Evolutionary conservation across 2,797 vertebrate genomes (phyloP), one percentile per base, ranked within the genome.

Genomic region (Denticeps clupeoides): DNA sequence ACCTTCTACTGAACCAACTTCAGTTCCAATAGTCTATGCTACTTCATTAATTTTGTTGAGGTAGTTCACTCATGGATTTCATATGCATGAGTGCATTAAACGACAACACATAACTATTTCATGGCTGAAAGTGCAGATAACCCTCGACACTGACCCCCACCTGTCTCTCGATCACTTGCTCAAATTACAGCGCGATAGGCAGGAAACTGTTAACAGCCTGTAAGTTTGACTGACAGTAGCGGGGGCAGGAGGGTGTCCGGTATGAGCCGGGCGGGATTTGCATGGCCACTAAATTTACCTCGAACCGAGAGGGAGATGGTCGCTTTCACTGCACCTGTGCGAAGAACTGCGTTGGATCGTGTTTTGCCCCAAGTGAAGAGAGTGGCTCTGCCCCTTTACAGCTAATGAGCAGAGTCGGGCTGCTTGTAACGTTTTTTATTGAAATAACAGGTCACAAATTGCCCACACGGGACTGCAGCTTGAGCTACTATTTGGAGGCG

Each of bases 201-300:
- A 58, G 74, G 67, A 83, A 80, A 72, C 75, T 49, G 67, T 69
- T 75, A 74, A 81, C 75, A 78, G 74, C 40, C 65, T 51, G 40
- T 59, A 68, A 76, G 48, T 55, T 25, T 74, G 79, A 83, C 54
- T 74, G 78, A 71, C 76, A 72, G 71, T 32, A 6, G 55, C 50
- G 9, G 45, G 47, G 47, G 56, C 59, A 70, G 37, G 33, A 38
- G 32, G 56, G 38, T 58, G 45, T 38, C 53, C 51, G 60, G 65
- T 57, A n/a, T 68, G 46, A 55, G 57, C 62, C 11, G 38, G 63
- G 64, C n/a, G 44, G 61, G 62, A 68, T 74, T 72, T 72, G 50
- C 59, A 65, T 61, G 40, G 52, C 32, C 51, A 50, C 73, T 80
- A 72, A 78, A 73, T 80, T 81, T 81, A 79, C 65, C 67, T 57